Conservation (phyloP, 2,888 invertebrate species). For the Nephrotoma guestfalica region DNA sequence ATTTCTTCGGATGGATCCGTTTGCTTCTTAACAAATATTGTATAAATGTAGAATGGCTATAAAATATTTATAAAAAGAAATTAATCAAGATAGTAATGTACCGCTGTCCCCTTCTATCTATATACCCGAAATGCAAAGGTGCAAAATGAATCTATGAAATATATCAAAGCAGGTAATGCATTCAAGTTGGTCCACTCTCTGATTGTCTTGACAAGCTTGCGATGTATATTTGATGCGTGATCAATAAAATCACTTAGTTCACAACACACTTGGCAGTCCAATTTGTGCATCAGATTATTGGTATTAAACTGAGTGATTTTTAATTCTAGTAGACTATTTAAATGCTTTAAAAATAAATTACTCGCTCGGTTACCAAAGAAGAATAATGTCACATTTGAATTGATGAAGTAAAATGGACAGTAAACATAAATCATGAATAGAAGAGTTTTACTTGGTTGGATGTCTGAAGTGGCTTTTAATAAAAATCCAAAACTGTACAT, state of each 20-base stretch:
- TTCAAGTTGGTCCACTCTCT: background rate
- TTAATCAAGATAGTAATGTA: background rate
- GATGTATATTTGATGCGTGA: background rate
- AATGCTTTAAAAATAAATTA: background rate
- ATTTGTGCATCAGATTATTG: background rate
- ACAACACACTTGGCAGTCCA: background rate
- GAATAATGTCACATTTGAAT: background rate
- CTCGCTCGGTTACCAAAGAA: background rate
- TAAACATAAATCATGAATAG: background rate
- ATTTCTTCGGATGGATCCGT: background rate
- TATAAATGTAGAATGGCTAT: background rate
- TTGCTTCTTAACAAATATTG: background rate
- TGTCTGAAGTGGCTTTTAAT: background rate
- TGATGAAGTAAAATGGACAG: background rate
- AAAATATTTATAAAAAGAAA: background rate
- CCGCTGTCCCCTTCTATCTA: background rate
- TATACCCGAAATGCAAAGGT: background rate
- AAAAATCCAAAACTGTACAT: background rate
- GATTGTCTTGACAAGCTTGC: background rate
- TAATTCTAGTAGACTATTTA: background rate
- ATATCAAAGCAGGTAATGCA: background rate
- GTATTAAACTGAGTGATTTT: background rate
- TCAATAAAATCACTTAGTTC: background rate
- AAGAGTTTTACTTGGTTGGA: too few species aligned
- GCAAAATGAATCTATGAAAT: background rate